phyloP scores from a whole-genome alignment of 2,797 vertebrate genomes.

The Gymnoscopelus microlampas region DNA sequence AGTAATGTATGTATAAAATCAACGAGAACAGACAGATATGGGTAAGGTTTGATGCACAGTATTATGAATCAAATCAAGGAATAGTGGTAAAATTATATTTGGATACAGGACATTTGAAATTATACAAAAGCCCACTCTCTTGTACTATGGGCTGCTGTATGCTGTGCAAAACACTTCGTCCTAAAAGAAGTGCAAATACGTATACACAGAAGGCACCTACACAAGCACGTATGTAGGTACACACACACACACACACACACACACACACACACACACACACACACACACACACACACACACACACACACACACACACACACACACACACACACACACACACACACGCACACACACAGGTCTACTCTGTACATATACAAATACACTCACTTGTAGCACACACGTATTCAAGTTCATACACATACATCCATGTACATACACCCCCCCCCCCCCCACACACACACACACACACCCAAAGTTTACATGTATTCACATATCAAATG shows the following conservation, averaged over 20 bases:
- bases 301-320: constrained; percentile 14
- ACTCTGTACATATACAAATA: not conserved
- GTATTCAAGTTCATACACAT: constrained; percentile 35
- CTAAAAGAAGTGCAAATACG: constrained; percentile 40
- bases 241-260: constrained; percentile 1
- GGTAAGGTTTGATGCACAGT: constrained; percentile 36
- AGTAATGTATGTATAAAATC: constrained; percentile 42
- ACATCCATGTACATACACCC: not conserved
- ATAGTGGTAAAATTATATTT: constrained; percentile 61
- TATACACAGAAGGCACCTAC: constrained; percentile 23
- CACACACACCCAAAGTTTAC: constrained; percentile 33
- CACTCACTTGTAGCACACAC: constrained; percentile 31
- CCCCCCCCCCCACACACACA: constrained; percentile 14
- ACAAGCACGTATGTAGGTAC: constrained; percentile 15
- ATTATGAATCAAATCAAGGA: constrained; percentile 22
- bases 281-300: constrained; percentile 34
- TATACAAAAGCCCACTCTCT: not conserved
- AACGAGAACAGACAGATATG: constrained; percentile 41
- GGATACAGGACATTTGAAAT: constrained; percentile 17
- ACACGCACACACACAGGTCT: not conserved
- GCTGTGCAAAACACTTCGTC: constrained; percentile 61
- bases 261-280: constrained; percentile 21
- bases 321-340: constrained; percentile 37
- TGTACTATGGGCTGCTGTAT: constrained; percentile 23
- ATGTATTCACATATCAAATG: constrained; percentile 55